A percentile compares a stretch with the other conserved stretches of the same genome.
Evolutionary conservation across 2,797 vertebrate species (phyloP).

Genomic region (Xerus rutilus): DNA sequence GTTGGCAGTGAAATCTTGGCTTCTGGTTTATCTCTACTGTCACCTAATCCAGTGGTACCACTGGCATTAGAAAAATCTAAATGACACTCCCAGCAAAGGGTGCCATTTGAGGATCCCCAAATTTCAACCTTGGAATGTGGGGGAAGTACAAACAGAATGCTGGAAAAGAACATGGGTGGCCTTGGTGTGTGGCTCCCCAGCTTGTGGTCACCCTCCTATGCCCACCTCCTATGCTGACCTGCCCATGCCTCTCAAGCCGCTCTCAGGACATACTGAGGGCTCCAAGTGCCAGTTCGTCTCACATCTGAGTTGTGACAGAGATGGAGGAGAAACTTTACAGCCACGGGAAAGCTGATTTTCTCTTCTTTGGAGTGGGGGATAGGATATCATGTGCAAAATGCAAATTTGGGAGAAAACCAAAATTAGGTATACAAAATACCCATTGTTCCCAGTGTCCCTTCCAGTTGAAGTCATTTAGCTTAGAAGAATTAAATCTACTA

Average conservation of each 20-base stretch:
- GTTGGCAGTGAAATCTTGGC: background rate
- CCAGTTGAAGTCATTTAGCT: background rate
- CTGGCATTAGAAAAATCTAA: slow-evolving; percentile 16
- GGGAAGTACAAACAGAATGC: background rate
- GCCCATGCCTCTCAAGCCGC: background rate
- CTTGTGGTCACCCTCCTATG: background rate
- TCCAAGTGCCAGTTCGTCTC: background rate
- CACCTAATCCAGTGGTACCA: background rate
- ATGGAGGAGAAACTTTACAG: slow-evolving; percentile 49
- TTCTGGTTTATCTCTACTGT: background rate
- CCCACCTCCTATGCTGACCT: background rate
- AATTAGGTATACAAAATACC: background rate
- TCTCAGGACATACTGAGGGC: background rate
- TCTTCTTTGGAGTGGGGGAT: slow-evolving; percentile 3
- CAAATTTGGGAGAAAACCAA: slow-evolving; percentile 13
- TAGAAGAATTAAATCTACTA: background rate
- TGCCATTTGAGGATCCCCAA: background rate
- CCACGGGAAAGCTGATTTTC: slow-evolving; percentile 36
- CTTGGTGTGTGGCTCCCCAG: background rate
- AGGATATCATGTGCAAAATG: background rate
- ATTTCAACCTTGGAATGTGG: background rate
- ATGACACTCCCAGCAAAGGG: background rate
- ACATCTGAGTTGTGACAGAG: background rate
- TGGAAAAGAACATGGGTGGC: background rate
- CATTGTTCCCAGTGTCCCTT: background rate